Evolutionary conservation across 2,797 vertebrate genomes (phyloP).

Genomic region (Buceros bicornis): DNA sequence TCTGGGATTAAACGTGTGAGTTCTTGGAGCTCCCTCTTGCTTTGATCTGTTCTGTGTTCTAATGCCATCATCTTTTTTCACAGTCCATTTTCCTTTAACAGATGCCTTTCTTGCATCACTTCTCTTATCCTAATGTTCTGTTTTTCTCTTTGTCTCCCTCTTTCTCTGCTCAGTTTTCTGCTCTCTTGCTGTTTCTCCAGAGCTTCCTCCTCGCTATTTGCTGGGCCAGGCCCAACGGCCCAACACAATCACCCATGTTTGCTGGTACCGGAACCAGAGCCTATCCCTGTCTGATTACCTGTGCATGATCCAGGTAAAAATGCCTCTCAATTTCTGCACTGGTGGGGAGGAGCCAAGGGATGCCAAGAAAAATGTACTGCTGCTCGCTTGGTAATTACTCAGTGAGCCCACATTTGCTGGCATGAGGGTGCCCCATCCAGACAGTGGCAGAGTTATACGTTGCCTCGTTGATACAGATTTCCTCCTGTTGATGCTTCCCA

Average conservation of each 20-base stretch:
- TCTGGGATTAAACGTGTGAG: background rate
- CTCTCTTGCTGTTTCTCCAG: constrained; percentile 87
- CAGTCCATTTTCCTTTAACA: constrained; percentile 53
- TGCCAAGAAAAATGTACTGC: background rate
- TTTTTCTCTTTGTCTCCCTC: constrained; percentile 64
- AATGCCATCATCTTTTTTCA: background rate
- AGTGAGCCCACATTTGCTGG: background rate
- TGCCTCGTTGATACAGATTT: background rate
- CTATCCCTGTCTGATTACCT: constrained; percentile 93
- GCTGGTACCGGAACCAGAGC: constrained; percentile 96
- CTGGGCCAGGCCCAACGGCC: constrained; percentile 91
- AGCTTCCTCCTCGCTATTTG: constrained; percentile 89
- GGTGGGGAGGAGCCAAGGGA: constrained; percentile 47
- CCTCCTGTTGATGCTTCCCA: background rate
- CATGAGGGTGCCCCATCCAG: background rate
- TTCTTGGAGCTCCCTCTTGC: background rate
- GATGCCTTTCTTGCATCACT: background rate
- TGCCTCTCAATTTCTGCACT: constrained; percentile 1
- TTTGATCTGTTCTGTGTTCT: constrained; percentile 6
- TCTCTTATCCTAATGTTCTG: constrained; percentile 45
- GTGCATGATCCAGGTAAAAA: constrained; percentile 95
- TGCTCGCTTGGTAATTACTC: background rate
- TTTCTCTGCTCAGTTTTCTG: constrained; percentile 82
- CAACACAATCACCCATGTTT: constrained; percentile 95
- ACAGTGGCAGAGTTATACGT: background rate